phyloP scores from a whole-genome alignment of 2,888 invertebrate species.

The Megastigmus dorsalis region DNA sequence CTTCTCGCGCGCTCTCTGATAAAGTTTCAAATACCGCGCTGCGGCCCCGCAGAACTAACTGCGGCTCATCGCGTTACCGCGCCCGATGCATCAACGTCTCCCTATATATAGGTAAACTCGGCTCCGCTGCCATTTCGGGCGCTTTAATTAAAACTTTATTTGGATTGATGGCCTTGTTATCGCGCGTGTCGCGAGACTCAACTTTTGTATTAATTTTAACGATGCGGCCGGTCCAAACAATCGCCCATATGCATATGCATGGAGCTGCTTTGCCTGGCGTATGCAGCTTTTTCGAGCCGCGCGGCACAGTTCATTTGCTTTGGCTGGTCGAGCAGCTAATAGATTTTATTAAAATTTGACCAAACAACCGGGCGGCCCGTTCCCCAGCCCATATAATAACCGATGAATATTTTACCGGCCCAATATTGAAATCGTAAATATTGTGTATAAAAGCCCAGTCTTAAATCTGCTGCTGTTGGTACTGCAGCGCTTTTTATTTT shows the following conservation, averaged over 20 bases:
- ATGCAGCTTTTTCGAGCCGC: slow-evolving; percentile 1
- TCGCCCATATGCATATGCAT: slow-evolving; percentile 10
- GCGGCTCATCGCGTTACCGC: slow-evolving; percentile 13
- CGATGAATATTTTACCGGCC: slow-evolving; percentile 24
- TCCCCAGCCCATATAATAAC: background rate
- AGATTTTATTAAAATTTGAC: slow-evolving; percentile 25
- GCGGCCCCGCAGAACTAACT: slow-evolving; percentile 1
- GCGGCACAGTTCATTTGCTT: slow-evolving; percentile 16
- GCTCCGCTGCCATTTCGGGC: slow-evolving; percentile 13
- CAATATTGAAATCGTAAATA: slow-evolving; percentile 7
- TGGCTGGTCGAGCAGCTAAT: slow-evolving; percentile 4
- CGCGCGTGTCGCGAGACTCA: slow-evolving; percentile 1
- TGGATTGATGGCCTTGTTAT: slow-evolving; percentile 32
- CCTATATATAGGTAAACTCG: too few species aligned
- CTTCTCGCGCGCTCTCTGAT: slow-evolving; percentile 3
- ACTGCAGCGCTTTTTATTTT: too few species aligned
- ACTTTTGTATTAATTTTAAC: slow-evolving; percentile 36
- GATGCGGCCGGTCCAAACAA: slow-evolving; percentile 2
- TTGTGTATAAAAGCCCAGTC: background rate
- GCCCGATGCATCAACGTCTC: slow-evolving; percentile 2
- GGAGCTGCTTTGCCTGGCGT: background rate
- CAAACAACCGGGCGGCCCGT: background rate
- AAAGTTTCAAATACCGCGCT: slow-evolving; percentile 18
- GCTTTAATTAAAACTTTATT: slow-evolving; percentile 36
- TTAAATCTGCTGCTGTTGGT: background rate